phyloP scores from a whole-genome alignment of 35 echinoderm and acorn worm genomes.

The Anneissia japonica region DNA sequence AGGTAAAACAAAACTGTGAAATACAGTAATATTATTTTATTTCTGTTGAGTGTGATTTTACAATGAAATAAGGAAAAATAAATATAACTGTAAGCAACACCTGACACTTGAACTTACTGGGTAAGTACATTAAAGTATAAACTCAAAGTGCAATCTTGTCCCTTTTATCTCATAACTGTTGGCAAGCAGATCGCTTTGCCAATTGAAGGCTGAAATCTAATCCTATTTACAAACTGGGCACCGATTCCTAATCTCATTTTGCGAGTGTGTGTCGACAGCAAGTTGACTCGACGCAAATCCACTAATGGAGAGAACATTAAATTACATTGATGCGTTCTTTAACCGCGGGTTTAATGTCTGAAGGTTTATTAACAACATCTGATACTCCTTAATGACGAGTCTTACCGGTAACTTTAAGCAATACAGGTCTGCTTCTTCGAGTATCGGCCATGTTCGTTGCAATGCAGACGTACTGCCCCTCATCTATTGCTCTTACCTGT shows the following conservation, averaged over 20 bases:
- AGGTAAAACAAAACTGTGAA: too few relatives aligned
- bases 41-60: too few relatives aligned
- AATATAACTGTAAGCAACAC: too few relatives aligned
- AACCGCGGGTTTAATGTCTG: too few relatives aligned
- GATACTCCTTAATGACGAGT: too few relatives aligned
- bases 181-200: not conserved
- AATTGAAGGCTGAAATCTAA: not conserved
- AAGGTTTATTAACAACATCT: too few relatives aligned
- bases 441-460: not conserved
- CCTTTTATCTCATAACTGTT: not conserved
- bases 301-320: not conserved
- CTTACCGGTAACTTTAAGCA: not conserved
- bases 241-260: not conserved
- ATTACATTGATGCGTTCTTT: not conserved
- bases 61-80: too few relatives aligned
- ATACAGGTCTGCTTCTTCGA: not conserved
- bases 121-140: too few relatives aligned
- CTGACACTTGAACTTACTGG: too few relatives aligned
- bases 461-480: not conserved
- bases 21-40: too few relatives aligned
- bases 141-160: too few relatives aligned
- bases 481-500: not conserved
- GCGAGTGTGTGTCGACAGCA: not conserved
- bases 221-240: not conserved
- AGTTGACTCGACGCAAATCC: not conserved